Evolutionary conservation across 2,888 invertebrate species (phyloP), one percentile per base, ranked within the genome.

Genomic region (Metalampra italica): DNA sequence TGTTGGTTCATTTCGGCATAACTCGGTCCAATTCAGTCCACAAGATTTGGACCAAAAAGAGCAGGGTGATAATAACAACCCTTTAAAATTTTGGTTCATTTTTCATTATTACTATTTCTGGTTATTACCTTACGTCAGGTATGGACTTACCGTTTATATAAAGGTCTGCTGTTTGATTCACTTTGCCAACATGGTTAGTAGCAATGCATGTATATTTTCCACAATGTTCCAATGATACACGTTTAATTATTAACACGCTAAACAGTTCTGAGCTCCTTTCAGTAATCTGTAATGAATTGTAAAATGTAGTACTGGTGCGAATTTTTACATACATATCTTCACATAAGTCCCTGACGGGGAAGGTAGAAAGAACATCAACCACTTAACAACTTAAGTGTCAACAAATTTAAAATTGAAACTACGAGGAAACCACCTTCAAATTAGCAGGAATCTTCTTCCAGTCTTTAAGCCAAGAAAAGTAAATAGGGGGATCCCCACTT

Each of bases 171-270:
- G 93, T 93, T 64, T 91, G 93, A 71, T 93, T 93, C 36, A 93
- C 92, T 75, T 92, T 93, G 0, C 94, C 93, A 3, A 94, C 94
- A 50, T 93, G 92, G 70, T 94, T 94, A 9, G 92, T 91, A 0
- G 94, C 94, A 50, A 92, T 92, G 68, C 94, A 94, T 9, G 94
- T 93, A 65, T 94, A 94, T 66, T 91, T 91, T 0, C 94, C 94
- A 61, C 93, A 93, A 60, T 94, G 94, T 56, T 91, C 91, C 29
- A 93, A 83, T 37, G 92, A 91, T 29, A 94, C 93, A 60, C 92
- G 91, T 76, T 93, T 93, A 68, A 94, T 93, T 36, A 94, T 92
- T 58, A 94, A 72, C 57, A 94, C 91, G 57, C 93, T 93, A 67
- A 93, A 94, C 60, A 93, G 85, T 57, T 93, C 93, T 9, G 92